phyloP scores from a whole-genome alignment of 2,888 invertebrate genomes.

The Drosophila mimetica region DNA sequence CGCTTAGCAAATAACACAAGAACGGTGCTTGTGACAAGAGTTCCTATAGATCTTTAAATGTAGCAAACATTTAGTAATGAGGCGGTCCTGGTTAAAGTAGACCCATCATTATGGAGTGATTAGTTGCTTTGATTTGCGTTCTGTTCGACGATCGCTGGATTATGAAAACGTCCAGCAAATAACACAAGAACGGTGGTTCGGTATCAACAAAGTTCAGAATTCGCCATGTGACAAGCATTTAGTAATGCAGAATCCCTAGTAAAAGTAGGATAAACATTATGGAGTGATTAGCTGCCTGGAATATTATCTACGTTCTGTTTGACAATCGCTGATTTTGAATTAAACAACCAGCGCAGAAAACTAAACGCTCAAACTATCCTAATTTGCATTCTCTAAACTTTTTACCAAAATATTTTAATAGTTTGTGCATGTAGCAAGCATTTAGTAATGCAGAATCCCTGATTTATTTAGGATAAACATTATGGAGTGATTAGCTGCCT shows the following conservation, averaged over 20 bases:
- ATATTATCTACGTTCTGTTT: constrained; percentile 81
- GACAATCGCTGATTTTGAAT: constrained; percentile 54
- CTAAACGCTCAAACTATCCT: background rate
- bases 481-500: constrained; percentile 45
- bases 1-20: constrained; percentile 81
- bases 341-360: constrained; percentile 3
- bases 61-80: constrained; percentile 26
- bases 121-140: constrained; percentile 71
- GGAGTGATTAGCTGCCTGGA: constrained; percentile 38
- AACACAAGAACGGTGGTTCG: constrained; percentile 58
- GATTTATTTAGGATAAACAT: constrained; percentile 28
- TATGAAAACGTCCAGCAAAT: constrained; percentile 1
- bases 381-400: background rate
- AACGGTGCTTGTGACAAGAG: constrained; percentile 49
- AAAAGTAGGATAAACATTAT: constrained; percentile 36
- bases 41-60: background rate
- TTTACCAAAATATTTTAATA: background rate
- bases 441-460: constrained; percentile 39
- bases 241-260: constrained; percentile 35
- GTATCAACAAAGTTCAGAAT: background rate
- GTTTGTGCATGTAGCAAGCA: constrained; percentile 18
- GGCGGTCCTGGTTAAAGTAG: constrained; percentile 7
- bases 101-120: constrained; percentile 53
- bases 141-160: constrained; percentile 77
- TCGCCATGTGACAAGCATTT: constrained; percentile 24